Conservation (phyloP, 2,888 invertebrate genomes). For the Dermolepida albohirtum region DNA sequence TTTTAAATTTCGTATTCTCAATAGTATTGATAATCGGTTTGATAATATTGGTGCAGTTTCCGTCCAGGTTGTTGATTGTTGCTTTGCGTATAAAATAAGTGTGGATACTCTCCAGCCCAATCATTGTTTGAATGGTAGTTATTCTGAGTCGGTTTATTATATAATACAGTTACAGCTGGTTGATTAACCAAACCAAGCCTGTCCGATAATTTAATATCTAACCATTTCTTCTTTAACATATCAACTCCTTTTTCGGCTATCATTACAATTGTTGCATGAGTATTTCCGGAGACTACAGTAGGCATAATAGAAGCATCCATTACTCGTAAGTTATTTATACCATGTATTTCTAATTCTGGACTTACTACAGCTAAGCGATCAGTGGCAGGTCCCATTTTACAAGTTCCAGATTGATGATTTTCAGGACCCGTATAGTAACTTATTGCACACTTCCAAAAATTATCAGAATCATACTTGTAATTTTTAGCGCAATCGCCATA, state of each 20-base stretch:
- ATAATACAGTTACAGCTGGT: too few relatives aligned
- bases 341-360: conserved; percentile 73
- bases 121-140: too few relatives aligned
- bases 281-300: conserved; percentile 61
- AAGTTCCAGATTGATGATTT: conserved; percentile 86
- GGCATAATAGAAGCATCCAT: conserved; percentile 66
- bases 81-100: too few relatives aligned
- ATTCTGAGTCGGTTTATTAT: too few relatives aligned
- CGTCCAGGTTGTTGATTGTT: too few relatives aligned
- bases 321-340: conserved; percentile 70
- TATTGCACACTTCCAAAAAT: conserved; percentile 82
- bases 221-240: conserved; percentile 60
- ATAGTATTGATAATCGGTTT: too few relatives aligned
- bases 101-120: too few relatives aligned
- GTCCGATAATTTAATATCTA: conserved; percentile 9
- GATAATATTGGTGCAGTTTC: too few relatives aligned
- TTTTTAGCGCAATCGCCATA: conserved; percentile 66
- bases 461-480: conserved; percentile 69
- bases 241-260: conserved; percentile 63
- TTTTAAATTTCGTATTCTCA: too few relatives aligned
- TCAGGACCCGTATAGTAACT: conserved; percentile 80
- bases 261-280: conserved; percentile 63
- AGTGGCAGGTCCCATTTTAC: conserved; percentile 81
- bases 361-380: conserved; percentile 83
- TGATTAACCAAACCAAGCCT: background rate